phyloP scores from a whole-genome alignment of 2,113 vertebrate genomes.

The Tretioscincus oriximinensis region DNA sequence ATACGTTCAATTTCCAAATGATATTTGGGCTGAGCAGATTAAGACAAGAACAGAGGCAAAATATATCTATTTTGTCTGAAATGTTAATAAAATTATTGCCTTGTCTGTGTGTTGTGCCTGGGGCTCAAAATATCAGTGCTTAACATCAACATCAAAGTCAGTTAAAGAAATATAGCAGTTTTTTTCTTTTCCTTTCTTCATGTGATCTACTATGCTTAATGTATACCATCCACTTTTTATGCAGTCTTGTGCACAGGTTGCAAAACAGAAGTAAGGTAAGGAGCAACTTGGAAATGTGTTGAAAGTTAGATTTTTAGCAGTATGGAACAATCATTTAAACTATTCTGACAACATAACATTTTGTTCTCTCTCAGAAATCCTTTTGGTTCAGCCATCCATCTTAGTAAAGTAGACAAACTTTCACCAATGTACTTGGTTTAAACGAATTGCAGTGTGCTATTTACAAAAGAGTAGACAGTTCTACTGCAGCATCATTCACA shows the following conservation, averaged over 20 bases:
- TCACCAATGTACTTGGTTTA: neutral
- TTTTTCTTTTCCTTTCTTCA: neutral
- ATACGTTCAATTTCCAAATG: neutral
- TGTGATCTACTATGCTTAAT: neutral
- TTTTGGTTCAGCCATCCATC: neutral
- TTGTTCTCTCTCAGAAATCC: neutral
- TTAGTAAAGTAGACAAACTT: constrained; percentile 10
- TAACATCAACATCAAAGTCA: neutral
- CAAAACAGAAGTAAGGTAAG: neutral
- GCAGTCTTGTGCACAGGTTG: neutral
- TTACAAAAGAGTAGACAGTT: neutral
- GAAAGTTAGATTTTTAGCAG: neutral
- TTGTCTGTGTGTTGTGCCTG: neutral
- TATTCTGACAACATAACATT: neutral
- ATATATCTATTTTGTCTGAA: neutral
- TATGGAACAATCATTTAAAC: neutral
- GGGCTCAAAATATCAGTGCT: neutral
- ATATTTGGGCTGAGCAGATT: constrained; percentile 25
- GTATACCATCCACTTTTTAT: neutral
- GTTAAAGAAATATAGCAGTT: neutral
- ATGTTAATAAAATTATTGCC: constrained; percentile 5
- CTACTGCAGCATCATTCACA: neutral
- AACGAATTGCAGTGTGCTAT: neutral
- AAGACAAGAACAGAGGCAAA: constrained; percentile 4
- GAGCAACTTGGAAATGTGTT: neutral